A percentile compares a stretch with the other conserved stretches of the same genome.
These are phyloP conservation scores for Epirrita christyi DNA, from an alignment of 2,888 invertebrate species.

Conservation along the genomic window DNA sequence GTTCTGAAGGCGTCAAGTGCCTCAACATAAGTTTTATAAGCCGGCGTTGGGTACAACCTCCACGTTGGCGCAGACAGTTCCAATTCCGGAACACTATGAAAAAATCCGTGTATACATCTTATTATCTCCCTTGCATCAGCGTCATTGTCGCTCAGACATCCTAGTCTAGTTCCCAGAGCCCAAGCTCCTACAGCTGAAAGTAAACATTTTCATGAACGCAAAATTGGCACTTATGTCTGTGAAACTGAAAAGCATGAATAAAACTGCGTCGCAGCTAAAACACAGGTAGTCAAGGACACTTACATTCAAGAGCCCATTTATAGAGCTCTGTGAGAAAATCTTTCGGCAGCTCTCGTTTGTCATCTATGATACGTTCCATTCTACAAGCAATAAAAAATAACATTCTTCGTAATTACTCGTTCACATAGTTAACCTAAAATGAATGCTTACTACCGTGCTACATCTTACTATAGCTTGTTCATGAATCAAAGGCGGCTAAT, in stretches of 20 bases:
- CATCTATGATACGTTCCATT: slow-evolving; percentile 86
- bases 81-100: slow-evolving; percentile 90
- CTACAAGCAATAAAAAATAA: slow-evolving; percentile 76
- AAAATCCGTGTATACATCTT: slow-evolving; percentile 90
- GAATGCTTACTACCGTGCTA: slow-evolving; percentile 19
- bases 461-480: slow-evolving; percentile 27
- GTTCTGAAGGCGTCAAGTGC: slow-evolving; percentile 89
- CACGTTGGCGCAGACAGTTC: slow-evolving; percentile 91
- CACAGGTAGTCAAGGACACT: slow-evolving; percentile 66
- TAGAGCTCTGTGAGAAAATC: slow-evolving; percentile 89
- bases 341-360: slow-evolving; percentile 86
- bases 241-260: slow-evolving; percentile 41
- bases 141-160: slow-evolving; percentile 89
- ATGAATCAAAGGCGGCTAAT: slow-evolving; percentile 33
- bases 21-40: slow-evolving; percentile 88
- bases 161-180: slow-evolving; percentile 91
- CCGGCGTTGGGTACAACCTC: slow-evolving; percentile 88
- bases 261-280: slow-evolving; percentile 26
- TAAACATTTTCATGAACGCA: slow-evolving; percentile 37
- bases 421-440: slow-evolving; percentile 34
- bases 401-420: slow-evolving; percentile 24
- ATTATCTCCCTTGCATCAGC: slow-evolving; percentile 91
- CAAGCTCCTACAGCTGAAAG: slow-evolving; percentile 91
- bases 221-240: slow-evolving; percentile 41
- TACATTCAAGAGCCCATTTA: slow-evolving; percentile 94